Evolutionary conservation across 37 sponge, comb jelly and placozoan species (phyloP).

Genomic region (Spongia lamella): DNA sequence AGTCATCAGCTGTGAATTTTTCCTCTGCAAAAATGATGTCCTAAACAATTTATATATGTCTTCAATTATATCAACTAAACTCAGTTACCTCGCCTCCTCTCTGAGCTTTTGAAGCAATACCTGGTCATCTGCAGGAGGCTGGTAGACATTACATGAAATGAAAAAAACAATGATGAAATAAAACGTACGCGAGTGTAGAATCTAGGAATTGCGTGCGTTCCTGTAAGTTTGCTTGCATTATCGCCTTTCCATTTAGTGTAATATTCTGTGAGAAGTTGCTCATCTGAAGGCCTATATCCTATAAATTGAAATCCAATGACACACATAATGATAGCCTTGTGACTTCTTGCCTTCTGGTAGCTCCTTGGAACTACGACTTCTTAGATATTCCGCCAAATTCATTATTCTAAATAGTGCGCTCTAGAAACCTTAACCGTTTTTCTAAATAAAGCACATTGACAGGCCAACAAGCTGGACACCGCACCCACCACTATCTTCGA

Average conservation of each 20-base stretch:
- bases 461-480: too few relatives aligned
- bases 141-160: background rate
- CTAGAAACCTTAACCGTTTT: too few relatives aligned
- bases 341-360: too few relatives aligned
- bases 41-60: conserved; percentile 34
- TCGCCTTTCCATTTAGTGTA: conserved; percentile 49
- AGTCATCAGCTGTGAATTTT: conserved; percentile 65
- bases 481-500: too few relatives aligned
- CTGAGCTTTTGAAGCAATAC: conserved; percentile 85
- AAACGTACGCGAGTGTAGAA: conserved; percentile 76
- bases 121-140: conserved; percentile 83
- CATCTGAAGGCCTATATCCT: conserved; percentile 36
- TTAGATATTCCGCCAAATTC: too few relatives aligned
- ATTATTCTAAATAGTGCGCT: too few relatives aligned
- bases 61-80: too few relatives aligned
- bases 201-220: conserved; percentile 48
- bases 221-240: conserved; percentile 8
- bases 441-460: too few relatives aligned
- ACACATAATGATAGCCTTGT: too few relatives aligned
- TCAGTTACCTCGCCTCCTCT: conserved; percentile 75
- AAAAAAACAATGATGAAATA: background rate
- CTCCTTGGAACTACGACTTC: too few relatives aligned
- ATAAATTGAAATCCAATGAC: too few relatives aligned
- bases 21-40: conserved; percentile 65
- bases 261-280: conserved; percentile 50